Evolutionary conservation across 2,888 invertebrate species (phyloP), one percentile per base, ranked within the genome.

Genomic region (Heteropelma amictum): DNA sequence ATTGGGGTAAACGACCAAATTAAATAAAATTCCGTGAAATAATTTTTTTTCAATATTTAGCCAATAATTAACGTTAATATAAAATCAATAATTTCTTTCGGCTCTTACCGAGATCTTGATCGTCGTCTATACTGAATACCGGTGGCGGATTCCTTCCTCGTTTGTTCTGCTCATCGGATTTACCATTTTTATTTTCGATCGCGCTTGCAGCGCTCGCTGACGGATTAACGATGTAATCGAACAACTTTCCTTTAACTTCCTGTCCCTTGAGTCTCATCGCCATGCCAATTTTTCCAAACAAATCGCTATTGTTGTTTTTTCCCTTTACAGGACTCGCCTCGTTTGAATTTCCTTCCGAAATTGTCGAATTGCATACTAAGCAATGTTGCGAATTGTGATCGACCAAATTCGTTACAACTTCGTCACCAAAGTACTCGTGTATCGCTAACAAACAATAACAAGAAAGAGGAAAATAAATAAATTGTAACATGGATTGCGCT

Each of bases 51-150:
- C n/a, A n/a, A n/a, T n/a, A n/a, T n/a, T n/a, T n/a, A n/a, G n/a
- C 10, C 7, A 33, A 33, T 8, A 33, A 33, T 8, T 1, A 8
- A 33, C 8, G 33, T 12, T 38, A n/a, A n/a, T 42, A 1, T 17
- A 17, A 26, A 28, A 42, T 42, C 8, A 8, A 30, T 35, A 7
- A n/a, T 17, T 53, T 53, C 26, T 8, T 10, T 42, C 45, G 3
- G 14, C 0, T 28, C 78, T 89, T 84, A 75, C 91, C 90, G 77
- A 91, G 92, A 84, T 93, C 93, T 78, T 93, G 92, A 87, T 97
- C 97, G 85, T 97, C 98, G 83, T 97, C 97, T 85, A 98, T 97
- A 88, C 97, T 97, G 88, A 98, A 98, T 6, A 98, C 97, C 5
- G 97, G 96, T 0, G 96, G 95, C 67, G 96, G 95, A 90, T 96